Evolutionary conservation across 2,888 invertebrate genomes (phyloP), one percentile per base, ranked within the genome.

Genomic region (Agonopterix alstromeriana): DNA sequence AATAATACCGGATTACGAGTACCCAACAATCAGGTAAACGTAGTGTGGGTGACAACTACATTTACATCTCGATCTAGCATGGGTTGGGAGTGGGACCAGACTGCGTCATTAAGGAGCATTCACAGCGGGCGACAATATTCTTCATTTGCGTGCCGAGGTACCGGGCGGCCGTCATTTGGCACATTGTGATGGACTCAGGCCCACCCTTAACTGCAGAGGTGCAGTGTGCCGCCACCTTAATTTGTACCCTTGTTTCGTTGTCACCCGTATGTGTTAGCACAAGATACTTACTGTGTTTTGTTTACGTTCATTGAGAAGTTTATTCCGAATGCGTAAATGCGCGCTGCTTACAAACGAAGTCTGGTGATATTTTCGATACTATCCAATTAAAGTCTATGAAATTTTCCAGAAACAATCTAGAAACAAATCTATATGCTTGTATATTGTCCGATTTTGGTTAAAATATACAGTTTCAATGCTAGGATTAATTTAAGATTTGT

Each of bases 121-220:
- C 87, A 87, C 73, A 68, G 71, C 70, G 75, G 73, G 81, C 84
- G 84, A 87, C 87, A 88, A 88, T 88, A 88, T 88, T 88, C 88
- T 87, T 88, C 88, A 87, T 88, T 88, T 86, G 84, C 87, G 83
- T 82, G 73, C 77, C 72, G 73, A 11, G 27, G 42, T 42, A n/a
- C 38, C 38, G 38, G 70, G 69, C 64, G 72, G 74, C 65, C 82
- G 78, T 86, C 85, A 88, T 87, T 88, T 87, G 81, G 77, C 78
- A 80, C 69, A 88, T 88, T 88, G 87, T 88, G 79, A 73, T 63
- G 61, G 70, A 57, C 63, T 57, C 55, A 12, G 62, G 64, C 70
- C 61, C 72, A 67, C 77, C 79, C 80, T 76, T 73, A 66, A 64
- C 70, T 74, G 74, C 81, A 27, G 60, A 70, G 73, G 68, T 77